These are phyloP conservation scores for Drosophila pseudoobscura DNA, from an alignment of 1,140 invertebrate genomes.

Conservation along the genomic window DNA sequence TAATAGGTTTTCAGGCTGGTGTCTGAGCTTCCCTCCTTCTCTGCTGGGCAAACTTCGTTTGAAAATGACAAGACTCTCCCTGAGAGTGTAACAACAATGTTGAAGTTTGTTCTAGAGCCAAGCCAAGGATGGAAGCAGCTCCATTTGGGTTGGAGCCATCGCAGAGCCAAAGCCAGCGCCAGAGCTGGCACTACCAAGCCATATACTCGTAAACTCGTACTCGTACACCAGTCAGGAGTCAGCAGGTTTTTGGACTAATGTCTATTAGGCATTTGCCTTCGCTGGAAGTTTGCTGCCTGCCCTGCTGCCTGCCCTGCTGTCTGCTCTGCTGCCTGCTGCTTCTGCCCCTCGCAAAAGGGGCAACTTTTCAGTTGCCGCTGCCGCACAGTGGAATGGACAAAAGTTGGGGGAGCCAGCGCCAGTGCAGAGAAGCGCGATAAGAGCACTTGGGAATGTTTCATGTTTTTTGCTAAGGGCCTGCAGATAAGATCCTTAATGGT, in stretches of 20 bases:
- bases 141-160: neutral
- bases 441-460: slow-evolving; percentile 54
- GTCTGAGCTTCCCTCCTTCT: no score
- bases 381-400: slow-evolving; percentile 39
- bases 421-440: slow-evolving; percentile 42
- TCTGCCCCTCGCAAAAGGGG: neutral
- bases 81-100: no score
- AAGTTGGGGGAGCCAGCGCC: slow-evolving; percentile 27
- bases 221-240: slow-evolving; percentile 11
- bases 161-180: neutral
- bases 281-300: slow-evolving; percentile 20
- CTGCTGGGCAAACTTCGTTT: no score
- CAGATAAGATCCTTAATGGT: slow-evolving; percentile 48
- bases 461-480: slow-evolving; percentile 45
- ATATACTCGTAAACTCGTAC: no score
- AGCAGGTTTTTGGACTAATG: slow-evolving; percentile 50
- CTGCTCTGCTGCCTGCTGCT: neutral
- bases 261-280: slow-evolving; percentile 49
- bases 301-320: slow-evolving; percentile 6
- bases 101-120: neutral
- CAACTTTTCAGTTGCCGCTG: slow-evolving; percentile 30
- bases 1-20: no score
- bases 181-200: neutral
- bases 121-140: slow-evolving; percentile 16
- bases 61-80: no score